phyloP scores from a whole-genome alignment of 2,113 vertebrate genomes.

The Bolborhynchus lineola region DNA sequence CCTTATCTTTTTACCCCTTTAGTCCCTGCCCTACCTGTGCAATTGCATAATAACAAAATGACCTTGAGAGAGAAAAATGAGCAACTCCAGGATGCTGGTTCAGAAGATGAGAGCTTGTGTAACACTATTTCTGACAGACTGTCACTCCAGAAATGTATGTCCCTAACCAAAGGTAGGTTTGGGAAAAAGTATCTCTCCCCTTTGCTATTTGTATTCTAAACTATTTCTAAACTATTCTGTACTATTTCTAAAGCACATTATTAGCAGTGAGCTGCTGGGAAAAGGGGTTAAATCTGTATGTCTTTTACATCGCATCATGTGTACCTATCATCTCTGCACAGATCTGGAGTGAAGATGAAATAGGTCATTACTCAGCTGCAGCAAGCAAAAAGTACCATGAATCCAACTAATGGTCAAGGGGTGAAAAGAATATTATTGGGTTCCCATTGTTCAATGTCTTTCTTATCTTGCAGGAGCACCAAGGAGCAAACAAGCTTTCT shows the following conservation, averaged over 20 bases:
- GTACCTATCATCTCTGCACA: neutral
- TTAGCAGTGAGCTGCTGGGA: neutral
- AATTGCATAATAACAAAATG: constrained; percentile 5
- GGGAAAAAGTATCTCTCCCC: neutral
- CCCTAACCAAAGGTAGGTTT: constrained; percentile 16
- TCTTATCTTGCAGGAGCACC: neutral
- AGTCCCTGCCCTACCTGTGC: neutral
- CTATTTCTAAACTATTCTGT: neutral
- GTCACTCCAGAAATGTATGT: neutral
- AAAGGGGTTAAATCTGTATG: neutral
- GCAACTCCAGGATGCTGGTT: neutral
- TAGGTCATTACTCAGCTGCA: neutral
- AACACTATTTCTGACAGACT: constrained; percentile 18
- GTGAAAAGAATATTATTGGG: neutral
- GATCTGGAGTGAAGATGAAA: neutral
- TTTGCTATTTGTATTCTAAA: neutral
- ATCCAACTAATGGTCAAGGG: constrained; percentile 20
- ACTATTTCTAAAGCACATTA: neutral
- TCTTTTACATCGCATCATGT: neutral
- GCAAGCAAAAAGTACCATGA: constrained; percentile 33
- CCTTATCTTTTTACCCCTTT: neutral
- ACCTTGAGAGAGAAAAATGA: constrained; percentile 32
- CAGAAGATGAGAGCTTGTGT: constrained; percentile 25
- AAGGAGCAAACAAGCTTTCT: neutral
- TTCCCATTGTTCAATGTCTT: neutral